These are phyloP conservation scores for Oceanodroma tethys DNA, from an alignment of 2,113 vertebrate species.

Conservation along the genomic window DNA sequence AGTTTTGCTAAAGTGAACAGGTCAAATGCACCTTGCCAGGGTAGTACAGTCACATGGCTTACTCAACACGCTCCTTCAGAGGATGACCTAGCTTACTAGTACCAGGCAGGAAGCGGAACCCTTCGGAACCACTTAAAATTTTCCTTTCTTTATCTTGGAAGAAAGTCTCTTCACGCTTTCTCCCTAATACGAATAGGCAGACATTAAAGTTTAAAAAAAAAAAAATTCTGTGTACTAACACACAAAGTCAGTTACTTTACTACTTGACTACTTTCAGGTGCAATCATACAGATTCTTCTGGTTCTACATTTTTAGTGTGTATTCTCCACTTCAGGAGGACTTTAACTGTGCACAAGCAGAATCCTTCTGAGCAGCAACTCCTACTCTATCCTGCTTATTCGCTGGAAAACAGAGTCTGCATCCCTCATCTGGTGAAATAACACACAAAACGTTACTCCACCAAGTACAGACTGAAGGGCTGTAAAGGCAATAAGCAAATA, in stretches of 20 bases:
- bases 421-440: not conserved
- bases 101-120: not conserved
- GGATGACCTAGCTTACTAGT: not conserved
- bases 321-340: not conserved
- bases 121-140: not conserved
- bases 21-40: not conserved
- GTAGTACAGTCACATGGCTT: not conserved
- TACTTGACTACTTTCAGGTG: not conserved
- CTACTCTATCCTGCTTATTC: not conserved
- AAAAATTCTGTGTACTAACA: not conserved
- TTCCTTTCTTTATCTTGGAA: not conserved
- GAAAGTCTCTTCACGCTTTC: not conserved
- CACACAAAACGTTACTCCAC: not conserved
- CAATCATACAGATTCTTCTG: not conserved
- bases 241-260: not conserved
- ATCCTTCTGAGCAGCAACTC: not conserved
- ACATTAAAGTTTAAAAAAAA: not conserved
- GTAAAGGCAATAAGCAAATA: not conserved
- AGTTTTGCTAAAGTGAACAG: not conserved
- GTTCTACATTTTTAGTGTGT: not conserved
- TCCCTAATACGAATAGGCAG: not conserved
- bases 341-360: not conserved
- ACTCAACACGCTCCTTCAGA: fast-evolving
- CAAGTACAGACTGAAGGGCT: not conserved
- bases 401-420: not conserved